Evolutionary conservation across 2,797 vertebrate genomes (phyloP).

Genomic region (Chaetophractus vellerosus): DNA sequence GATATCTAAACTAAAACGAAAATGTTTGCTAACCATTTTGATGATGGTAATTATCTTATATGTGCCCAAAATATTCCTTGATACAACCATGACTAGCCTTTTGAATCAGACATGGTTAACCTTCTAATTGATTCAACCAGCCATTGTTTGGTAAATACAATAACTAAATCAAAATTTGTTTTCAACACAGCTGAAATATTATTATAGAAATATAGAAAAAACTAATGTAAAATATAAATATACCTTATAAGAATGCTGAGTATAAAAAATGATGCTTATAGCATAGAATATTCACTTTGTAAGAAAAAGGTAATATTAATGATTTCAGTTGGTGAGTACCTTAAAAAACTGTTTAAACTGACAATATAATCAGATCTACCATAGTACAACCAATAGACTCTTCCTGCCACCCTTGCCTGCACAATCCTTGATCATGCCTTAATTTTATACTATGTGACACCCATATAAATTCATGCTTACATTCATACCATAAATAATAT

Average conservation of each 20-base stretch:
- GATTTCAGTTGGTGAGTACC: neutral
- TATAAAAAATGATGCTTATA: constrained; percentile 40
- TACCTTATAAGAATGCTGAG: neutral
- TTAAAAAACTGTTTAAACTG: constrained; percentile 38
- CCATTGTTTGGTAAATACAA: neutral
- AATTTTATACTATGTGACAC: neutral
- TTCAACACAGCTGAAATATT: constrained; percentile 23
- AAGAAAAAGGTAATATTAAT: neutral
- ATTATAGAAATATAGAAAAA: constrained; percentile 1
- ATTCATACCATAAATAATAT: constrained; percentile 12
- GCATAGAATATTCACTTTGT: constrained; percentile 2
- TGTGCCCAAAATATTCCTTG: constrained; percentile 6
- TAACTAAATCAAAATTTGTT: neutral
- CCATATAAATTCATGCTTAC: constrained; percentile 14
- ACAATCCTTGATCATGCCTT: constrained; percentile 32
- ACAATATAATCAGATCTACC: constrained; percentile 3
- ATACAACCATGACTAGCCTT: neutral
- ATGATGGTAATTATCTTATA: constrained; percentile 39
- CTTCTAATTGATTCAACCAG: constrained; percentile 8
- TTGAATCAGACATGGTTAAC: neutral
- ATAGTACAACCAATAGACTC: neutral
- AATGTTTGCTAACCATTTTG: neutral
- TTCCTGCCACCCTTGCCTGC: neutral
- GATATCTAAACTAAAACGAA: constrained; percentile 42
- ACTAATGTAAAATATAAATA: neutral